Conservation (phyloP, 2,113 vertebrate genomes). For the Chaetodon trifascialis region DNA sequence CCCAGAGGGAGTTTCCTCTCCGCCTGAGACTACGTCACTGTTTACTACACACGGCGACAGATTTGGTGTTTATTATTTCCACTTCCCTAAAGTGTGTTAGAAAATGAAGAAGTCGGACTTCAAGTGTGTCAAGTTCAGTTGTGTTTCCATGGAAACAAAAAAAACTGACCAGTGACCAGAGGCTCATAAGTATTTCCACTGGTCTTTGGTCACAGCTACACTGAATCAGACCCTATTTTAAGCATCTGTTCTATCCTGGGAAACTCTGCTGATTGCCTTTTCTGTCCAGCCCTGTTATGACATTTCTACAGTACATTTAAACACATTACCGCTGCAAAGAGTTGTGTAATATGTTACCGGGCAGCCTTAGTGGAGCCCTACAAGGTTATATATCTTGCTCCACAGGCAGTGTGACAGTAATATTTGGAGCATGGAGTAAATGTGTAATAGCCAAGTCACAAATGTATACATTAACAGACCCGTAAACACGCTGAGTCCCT, state of each 20-base stretch:
- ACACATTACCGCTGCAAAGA: not conserved
- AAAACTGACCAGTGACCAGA: slow-evolving; percentile 11
- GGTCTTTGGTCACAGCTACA: not conserved
- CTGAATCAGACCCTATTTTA: slow-evolving; percentile 32
- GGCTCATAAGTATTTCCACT: slow-evolving; percentile 20
- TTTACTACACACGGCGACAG: slow-evolving; percentile 2
- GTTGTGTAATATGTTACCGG: not conserved
- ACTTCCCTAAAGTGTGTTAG: slow-evolving; percentile 44
- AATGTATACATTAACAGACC: no score
- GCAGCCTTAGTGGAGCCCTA: not conserved
- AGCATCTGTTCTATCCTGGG: not conserved
- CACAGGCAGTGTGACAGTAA: not conserved
- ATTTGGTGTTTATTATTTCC: not conserved
- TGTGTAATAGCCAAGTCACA: not conserved
- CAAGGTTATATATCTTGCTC: not conserved
- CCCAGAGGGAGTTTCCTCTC: slow-evolving; percentile 23
- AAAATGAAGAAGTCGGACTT: slow-evolving; percentile 58
- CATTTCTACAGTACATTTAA: not conserved
- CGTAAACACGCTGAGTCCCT: not conserved
- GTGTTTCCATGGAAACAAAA: slow-evolving; percentile 54
- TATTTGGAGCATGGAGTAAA: not conserved
- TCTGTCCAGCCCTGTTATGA: not conserved
- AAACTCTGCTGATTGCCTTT: not conserved
- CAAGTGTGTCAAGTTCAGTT: slow-evolving; percentile 6
- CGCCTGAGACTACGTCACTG: not conserved